Conservation (phyloP, 2,888 invertebrate species). For the Apotomis capreana region DNA sequence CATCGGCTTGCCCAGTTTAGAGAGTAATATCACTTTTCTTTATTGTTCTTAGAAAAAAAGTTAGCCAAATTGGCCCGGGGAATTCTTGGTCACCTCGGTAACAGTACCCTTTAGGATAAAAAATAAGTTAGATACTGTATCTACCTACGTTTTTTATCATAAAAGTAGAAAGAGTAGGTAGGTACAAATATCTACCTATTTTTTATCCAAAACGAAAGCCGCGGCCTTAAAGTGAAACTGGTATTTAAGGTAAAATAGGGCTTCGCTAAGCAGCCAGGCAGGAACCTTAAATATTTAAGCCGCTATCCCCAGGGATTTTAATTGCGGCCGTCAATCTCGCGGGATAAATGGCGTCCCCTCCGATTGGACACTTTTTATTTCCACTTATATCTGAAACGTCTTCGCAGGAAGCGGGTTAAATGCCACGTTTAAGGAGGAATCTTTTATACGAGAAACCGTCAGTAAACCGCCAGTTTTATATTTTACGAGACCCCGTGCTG, state of each 20-base stretch:
- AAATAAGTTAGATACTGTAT: too few relatives aligned
- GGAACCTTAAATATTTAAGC: conserved; percentile 39
- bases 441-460: not conserved
- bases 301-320: conserved; percentile 36
- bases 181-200: not conserved
- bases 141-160: too few relatives aligned
- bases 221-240: conserved; percentile 3
- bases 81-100: too few relatives aligned
- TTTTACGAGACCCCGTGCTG: too few relatives aligned
- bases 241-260: conserved; percentile 39
- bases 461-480: not conserved
- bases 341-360: conserved; percentile 35
- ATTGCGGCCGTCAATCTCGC: conserved; percentile 39
- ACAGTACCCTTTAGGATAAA: too few relatives aligned
- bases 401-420: conserved; percentile 15
- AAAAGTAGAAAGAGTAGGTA: too few relatives aligned
- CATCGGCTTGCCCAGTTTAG: too few relatives aligned
- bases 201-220: conserved; percentile 1
- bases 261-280: conserved; percentile 26
- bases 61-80: too few relatives aligned
- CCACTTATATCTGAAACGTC: conserved; percentile 30
- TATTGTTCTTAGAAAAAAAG: too few relatives aligned
- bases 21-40: too few relatives aligned
- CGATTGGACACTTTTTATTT: conserved; percentile 37
- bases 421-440: not conserved